A percentile compares a stretch with the other conserved stretches of the same genome.
These are phyloP conservation scores for Brachirus orientalis DNA, from an alignment of 2,113 vertebrate species.

Conservation along the genomic window DNA sequence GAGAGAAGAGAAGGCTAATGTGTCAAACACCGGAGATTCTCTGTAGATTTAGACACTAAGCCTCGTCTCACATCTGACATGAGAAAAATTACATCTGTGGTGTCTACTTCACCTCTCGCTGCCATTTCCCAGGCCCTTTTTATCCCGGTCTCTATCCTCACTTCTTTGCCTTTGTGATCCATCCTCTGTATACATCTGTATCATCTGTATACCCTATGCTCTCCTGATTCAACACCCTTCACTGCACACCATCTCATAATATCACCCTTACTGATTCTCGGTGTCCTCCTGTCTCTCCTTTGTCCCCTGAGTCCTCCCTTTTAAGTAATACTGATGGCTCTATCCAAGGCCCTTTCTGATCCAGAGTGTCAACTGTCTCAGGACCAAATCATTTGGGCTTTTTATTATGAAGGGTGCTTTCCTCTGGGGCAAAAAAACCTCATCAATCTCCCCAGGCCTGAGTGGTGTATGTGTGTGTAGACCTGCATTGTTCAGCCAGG, in stretches of 20 bases:
- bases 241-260: conserved; percentile 41
- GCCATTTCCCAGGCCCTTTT: conserved; percentile 70
- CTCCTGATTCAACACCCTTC: conserved; percentile 33
- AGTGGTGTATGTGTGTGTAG: conserved; percentile 40
- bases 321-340: conserved; percentile 58
- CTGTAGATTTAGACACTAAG: conserved; percentile 50
- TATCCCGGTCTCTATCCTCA: conserved; percentile 44
- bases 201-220: conserved; percentile 34
- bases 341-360: conserved; percentile 60
- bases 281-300: conserved; percentile 29
- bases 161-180: conserved; percentile 43
- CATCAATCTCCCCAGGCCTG: conserved; percentile 63
- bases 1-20: conserved; percentile 9
- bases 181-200: conserved; percentile 32
- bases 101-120: conserved; percentile 41
- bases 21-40: conserved; percentile 36
- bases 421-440: conserved; percentile 43
- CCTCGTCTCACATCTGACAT: conserved; percentile 52
- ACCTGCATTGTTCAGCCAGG: conserved; percentile 56
- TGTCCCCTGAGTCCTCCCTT: conserved; percentile 46
- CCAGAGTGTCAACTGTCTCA: conserved; percentile 54
- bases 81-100: conserved; percentile 52
- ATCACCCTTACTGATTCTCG: conserved; percentile 26
- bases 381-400: conserved; percentile 65
- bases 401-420: conserved; percentile 61